Evolutionary conservation across 1,140 invertebrate species (phyloP).

Genomic region (Liolophura sinensis): DNA sequence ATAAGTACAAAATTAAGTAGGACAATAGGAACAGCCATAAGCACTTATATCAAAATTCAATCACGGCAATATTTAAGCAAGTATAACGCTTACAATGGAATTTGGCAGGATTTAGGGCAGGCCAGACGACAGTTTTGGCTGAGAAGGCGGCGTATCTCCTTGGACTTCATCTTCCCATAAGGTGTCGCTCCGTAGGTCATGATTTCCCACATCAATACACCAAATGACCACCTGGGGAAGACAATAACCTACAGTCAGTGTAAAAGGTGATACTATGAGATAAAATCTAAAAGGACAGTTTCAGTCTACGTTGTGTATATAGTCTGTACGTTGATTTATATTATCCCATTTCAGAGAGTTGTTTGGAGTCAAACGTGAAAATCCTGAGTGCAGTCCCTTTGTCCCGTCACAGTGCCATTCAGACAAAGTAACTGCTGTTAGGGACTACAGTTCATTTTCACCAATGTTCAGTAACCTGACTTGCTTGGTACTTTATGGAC

Average conservation of each 20-base stretch:
- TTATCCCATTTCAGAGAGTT: neutral
- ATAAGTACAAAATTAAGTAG: neutral
- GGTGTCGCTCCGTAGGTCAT: slow-evolving; percentile 67
- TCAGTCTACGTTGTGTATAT: neutral
- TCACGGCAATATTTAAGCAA: too few species aligned
- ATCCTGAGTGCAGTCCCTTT: too few species aligned
- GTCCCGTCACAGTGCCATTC: too few species aligned
- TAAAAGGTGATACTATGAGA: slow-evolving; percentile 54
- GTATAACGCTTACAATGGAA: slow-evolving; percentile 45
- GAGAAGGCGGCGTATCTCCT: slow-evolving; percentile 71
- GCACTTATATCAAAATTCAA: neutral
- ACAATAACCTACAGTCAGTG: slow-evolving; percentile 30
- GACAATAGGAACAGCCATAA: neutral
- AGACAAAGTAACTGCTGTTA: too few species aligned
- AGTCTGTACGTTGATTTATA: neutral
- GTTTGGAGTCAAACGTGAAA: neutral
- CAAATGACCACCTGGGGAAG: slow-evolving; percentile 59
- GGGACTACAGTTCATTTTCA: too few species aligned
- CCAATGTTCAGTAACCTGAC: too few species aligned
- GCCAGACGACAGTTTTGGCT: slow-evolving; percentile 49
- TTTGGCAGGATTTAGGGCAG: slow-evolving; percentile 43
- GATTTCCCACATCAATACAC: slow-evolving; percentile 61
- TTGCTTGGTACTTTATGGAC: too few species aligned
- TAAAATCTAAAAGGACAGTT: slow-evolving; percentile 44
- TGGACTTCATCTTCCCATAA: slow-evolving; percentile 79